Evolutionary conservation across 2,113 vertebrate genomes (phyloP).

Genomic region (Fulica atra): DNA sequence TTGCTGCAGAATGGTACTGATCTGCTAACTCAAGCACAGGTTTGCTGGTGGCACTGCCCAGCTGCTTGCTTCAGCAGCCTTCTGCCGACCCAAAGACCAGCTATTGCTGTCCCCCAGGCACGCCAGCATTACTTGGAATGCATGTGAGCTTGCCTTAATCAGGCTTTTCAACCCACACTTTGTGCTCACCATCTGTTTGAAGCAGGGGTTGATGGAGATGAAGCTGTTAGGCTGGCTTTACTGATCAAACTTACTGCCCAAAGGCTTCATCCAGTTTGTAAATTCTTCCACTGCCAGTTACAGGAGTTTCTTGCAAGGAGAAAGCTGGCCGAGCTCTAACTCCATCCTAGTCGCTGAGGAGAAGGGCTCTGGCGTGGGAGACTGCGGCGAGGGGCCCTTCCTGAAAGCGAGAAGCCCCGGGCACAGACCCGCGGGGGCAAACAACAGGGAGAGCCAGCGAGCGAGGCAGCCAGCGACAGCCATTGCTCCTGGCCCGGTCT

Average conservation of each 20-base stretch:
- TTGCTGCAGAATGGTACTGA: background rate
- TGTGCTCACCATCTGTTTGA: slow-evolving; percentile 48
- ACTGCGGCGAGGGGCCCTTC: too few species aligned
- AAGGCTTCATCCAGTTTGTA: slow-evolving; percentile 45
- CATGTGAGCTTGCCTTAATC: slow-evolving; percentile 37
- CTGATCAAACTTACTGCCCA: slow-evolving; percentile 68
- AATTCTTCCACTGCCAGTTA: slow-evolving; percentile 46
- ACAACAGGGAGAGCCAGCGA: too few species aligned
- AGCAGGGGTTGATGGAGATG: slow-evolving; percentile 3
- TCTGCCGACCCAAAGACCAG: background rate
- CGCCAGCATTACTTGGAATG: background rate
- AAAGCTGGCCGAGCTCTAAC: slow-evolving; percentile 22
- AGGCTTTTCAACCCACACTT: slow-evolving; percentile 41
- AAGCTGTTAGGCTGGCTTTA: slow-evolving; percentile 38
- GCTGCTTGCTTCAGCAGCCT: background rate
- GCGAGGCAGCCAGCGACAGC: too few species aligned
- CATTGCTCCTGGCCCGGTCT: too few species aligned
- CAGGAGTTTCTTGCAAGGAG: slow-evolving; percentile 64
- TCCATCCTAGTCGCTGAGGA: too few species aligned
- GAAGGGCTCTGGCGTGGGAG: too few species aligned
- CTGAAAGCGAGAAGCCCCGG: too few species aligned
- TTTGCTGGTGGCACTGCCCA: background rate
- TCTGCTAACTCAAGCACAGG: background rate
- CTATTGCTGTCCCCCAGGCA: background rate
- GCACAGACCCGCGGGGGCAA: too few species aligned